Evolutionary conservation across 2,888 invertebrate species (phyloP), one percentile per base, ranked within the genome.

Genomic region (Clostera curtula): DNA sequence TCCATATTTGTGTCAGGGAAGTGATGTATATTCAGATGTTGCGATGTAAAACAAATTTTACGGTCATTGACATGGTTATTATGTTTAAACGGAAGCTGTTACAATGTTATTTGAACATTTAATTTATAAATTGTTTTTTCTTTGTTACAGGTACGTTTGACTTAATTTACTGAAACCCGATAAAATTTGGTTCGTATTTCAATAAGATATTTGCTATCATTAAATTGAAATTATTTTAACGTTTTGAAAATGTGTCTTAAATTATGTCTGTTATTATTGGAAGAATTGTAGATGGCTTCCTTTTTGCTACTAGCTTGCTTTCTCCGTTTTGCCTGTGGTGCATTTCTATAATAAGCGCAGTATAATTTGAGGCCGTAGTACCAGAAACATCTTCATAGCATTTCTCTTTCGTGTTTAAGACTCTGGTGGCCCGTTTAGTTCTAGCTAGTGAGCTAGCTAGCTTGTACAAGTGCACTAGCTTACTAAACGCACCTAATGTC

Each of bases 401-500:
- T n/a, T n/a, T n/a, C n/a, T n/a, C n/a, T n/a, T n/a, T n/a, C n/a
- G n/a, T n/a, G n/a, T n/a, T n/a, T n/a, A n/a, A n/a, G n/a, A n/a
- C n/a, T n/a, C n/a, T n/a, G n/a, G n/a, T n/a, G n/a, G n/a, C n/a
- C n/a, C n/a, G n/a, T n/a, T n/a, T n/a, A n/a, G n/a, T n/a, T n/a
- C n/a, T n/a, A n/a, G n/a, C n/a, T 25, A 46, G 36, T 41, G 23
- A 18, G 34, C 25, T 33, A 33, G 24, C 12, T 25, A 37, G 57
- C 60, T 63, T 38, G 64, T 39, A 36, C 73, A 44, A 74, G 75
- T 68, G 48, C 40, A 54, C 59, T 73, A 22, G 63, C 59, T 33
- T 43, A 51, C 49, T 56, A 60, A 82, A 73, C 64, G 68, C 68
- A 58, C 64, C 79, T 57, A 66, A 79, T 74, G 82, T 79, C 83